A percentile compares a stretch with the other conserved stretches of the same genome.
These are phyloP conservation scores for Branchinecta lynchi DNA, from an alignment of 1,140 invertebrate species.

Conservation along the genomic window DNA sequence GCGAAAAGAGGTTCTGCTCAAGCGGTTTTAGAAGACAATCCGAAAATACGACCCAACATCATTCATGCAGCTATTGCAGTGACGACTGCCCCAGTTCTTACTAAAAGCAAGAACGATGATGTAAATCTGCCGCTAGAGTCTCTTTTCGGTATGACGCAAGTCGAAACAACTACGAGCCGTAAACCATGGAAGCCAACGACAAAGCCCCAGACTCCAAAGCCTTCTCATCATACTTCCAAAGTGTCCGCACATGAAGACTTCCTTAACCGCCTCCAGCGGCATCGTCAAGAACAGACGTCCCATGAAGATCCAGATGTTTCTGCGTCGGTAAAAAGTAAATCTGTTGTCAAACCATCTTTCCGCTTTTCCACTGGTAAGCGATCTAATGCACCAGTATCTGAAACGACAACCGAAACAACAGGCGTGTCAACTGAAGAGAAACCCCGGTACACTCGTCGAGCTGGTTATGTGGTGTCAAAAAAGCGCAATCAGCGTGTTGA, in stretches of 20 bases:
- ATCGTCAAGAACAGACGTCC: not conserved
- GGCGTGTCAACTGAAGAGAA: not conserved
- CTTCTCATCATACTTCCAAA: not conserved
- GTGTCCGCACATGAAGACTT: not conserved
- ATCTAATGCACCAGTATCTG: no score
- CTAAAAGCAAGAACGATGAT: not conserved
- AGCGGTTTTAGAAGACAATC: not conserved
- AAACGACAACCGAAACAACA: not conserved
- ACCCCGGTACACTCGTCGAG: not conserved
- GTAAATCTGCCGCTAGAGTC: not conserved
- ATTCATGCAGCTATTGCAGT: constrained; percentile 9
- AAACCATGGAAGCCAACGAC: not conserved
- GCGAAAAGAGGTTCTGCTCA: not conserved
- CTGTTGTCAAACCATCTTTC: not conserved
- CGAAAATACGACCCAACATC: not conserved
- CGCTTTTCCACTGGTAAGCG: not conserved
- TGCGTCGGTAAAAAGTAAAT: not conserved
- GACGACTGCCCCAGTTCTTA: not conserved
- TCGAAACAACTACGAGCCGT: not conserved
- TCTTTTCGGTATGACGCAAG: not conserved
- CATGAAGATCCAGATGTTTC: not conserved
- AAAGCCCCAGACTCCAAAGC: not conserved
- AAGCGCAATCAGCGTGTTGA: not conserved
- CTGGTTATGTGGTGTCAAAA: not conserved
- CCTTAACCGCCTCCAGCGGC: not conserved